phyloP scores from a whole-genome alignment of 2,888 invertebrate species.

The Hydrotaea cyrtoneurina region DNA sequence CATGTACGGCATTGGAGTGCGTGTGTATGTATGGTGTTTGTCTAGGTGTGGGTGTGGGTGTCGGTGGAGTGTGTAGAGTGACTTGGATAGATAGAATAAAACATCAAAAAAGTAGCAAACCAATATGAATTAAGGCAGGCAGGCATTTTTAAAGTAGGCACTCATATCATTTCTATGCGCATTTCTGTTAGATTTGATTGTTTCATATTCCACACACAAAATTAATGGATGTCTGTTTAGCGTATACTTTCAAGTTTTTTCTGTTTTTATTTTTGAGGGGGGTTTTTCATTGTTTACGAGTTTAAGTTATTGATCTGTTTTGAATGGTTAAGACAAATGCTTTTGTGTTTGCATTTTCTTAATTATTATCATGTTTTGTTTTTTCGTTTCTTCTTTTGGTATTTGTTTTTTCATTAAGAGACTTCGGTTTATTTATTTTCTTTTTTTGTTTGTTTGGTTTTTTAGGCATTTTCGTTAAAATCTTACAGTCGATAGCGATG shows the following conservation, averaged over 20 bases:
- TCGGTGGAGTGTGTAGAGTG: slow-evolving; percentile 35
- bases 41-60: background rate
- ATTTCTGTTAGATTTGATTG: slow-evolving; percentile 63
- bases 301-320: slow-evolving; percentile 32
- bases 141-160: slow-evolving; percentile 72
- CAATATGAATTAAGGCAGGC: slow-evolving; percentile 72
- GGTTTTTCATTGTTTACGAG: slow-evolving; percentile 41
- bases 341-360: slow-evolving; percentile 39
- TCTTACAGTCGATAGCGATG: slow-evolving; percentile 90
- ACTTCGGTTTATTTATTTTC: slow-evolving; percentile 48
- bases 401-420: slow-evolving; percentile 51
- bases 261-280: slow-evolving; percentile 20
- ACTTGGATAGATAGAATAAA: slow-evolving; percentile 63
- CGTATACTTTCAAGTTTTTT: slow-evolving; percentile 62
- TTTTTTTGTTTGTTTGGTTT: slow-evolving; percentile 42
- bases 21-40: background rate
- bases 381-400: slow-evolving; percentile 36
- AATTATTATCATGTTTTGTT: slow-evolving; percentile 41
- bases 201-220: slow-evolving; percentile 67
- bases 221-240: slow-evolving; percentile 65
- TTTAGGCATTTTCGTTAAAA: slow-evolving; percentile 68
- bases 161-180: slow-evolving; percentile 69
- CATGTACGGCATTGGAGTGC: no score
- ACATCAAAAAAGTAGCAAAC: slow-evolving; percentile 71
- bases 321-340: slow-evolving; percentile 56